Base-by-base conservation (phyloP, 2,797 vertebrate genomes). In the Argyrosomus regius region DNA sequence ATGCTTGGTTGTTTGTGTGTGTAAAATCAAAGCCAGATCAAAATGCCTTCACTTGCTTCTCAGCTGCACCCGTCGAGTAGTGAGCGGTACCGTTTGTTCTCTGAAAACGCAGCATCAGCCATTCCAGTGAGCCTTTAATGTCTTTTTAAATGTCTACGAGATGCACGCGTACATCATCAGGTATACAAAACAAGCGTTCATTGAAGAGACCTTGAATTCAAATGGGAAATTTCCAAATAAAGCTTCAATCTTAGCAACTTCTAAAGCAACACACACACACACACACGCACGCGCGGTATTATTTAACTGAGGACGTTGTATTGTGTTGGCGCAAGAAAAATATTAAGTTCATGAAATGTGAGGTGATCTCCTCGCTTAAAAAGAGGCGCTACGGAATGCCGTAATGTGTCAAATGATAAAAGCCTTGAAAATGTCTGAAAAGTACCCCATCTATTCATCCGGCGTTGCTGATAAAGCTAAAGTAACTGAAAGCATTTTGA, bases 401-500 rank as follows among this genome's bases (percentile, higher is more conserved):
- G 17, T 16, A 26, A 35, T 65, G 6, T 49, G 31, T 45, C 22
- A 20, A 60, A 43, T 3, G 6, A 1, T 17, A 18, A 18, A 48
- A 31, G 17, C 20, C 26, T 46, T 26, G 6, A 7, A n/a, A 53
- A 24, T 17, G 16, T 24, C 11, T 52, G 22, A 58, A 48, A 58
- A 57, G 48, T 26, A 18, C 24, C 67, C 45, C 14, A 6, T 45
- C 14, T 49, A 11, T 58, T 76, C 35, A 22, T 57, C n/a, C 41
- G 13, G 26, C 35, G 18, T 60, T 26, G 41, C 59, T 64, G 60
- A 83, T 79, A 1, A 77, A 60, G 66, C n/a, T 31, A 35, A 77
- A 45, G 46, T 78, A 85, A 78, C 53, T 81, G 81, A 90, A 84
- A 77, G 67, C 76, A 69, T 89, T 84, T 86, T 68, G 85, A 83